Conservation (phyloP, 2,797 vertebrate species). For the Cyprinella venusta region DNA sequence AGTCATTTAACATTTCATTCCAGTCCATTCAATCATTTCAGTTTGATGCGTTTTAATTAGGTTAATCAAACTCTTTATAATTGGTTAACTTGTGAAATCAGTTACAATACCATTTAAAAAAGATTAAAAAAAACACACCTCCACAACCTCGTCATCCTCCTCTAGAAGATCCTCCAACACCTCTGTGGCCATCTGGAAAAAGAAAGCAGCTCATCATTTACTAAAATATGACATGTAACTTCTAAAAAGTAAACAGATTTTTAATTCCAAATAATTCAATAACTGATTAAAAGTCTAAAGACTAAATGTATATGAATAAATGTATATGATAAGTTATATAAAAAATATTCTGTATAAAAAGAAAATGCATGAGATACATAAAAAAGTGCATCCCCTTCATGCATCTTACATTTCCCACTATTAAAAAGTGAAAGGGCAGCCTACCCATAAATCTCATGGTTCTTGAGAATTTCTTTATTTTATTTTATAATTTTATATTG, state of each 20-base stretch:
- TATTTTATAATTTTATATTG: no score
- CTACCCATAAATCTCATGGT: no score
- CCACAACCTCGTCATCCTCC: slow-evolving; percentile 85
- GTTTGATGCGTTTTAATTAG: background rate
- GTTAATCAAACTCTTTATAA: background rate
- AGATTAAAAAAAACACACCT: slow-evolving; percentile 67
- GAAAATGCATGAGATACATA: background rate
- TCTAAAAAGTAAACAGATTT: background rate
- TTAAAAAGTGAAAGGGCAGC: background rate
- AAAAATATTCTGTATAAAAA: background rate
- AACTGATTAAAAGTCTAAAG: background rate
- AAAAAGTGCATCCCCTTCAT: background rate
- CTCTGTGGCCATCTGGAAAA: slow-evolving; percentile 75
- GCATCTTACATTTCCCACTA: background rate
- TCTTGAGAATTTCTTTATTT: no score
- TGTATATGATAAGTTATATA: no score
- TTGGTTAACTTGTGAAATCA: background rate
- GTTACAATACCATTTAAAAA: background rate
- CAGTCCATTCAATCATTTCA: background rate
- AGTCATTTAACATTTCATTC: background rate
- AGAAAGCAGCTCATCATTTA: slow-evolving; percentile 21
- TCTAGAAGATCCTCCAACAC: slow-evolving; percentile 82
- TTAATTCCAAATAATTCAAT: background rate
- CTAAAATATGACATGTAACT: background rate
- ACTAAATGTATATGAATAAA: no score